phyloP scores from a whole-genome alignment of 2,888 invertebrate species.

The Pammene aurita region DNA sequence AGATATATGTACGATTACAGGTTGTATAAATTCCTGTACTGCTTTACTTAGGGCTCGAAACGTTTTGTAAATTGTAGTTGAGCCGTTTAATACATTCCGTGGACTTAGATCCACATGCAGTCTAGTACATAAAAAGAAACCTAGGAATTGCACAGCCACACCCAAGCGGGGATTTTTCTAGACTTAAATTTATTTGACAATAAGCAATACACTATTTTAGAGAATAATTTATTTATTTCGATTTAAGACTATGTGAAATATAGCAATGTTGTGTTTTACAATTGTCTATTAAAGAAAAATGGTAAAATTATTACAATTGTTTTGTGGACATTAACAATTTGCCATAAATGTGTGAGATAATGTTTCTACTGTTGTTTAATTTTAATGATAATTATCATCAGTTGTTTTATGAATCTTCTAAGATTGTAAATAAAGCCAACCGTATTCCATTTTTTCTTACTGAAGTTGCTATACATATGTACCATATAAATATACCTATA shows the following conservation, averaged over 20 bases:
- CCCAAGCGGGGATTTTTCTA: constrained; percentile 50
- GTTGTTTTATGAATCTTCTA: constrained; percentile 56
- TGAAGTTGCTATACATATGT: constrained; percentile 51
- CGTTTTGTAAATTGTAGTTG: constrained; percentile 19
- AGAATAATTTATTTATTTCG: constrained; percentile 81
- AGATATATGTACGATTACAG: constrained; percentile 49
- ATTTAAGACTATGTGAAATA: constrained; percentile 80
- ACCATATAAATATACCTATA: constrained; percentile 46
- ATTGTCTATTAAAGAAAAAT: constrained; percentile 68
- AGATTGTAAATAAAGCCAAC: constrained; percentile 68
- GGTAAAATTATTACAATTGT: constrained; percentile 65
- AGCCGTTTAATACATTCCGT: not conserved
- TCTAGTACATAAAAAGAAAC: constrained; percentile 69
- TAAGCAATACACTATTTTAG: constrained; percentile 76
- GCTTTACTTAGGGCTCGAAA: constrained; percentile 21
- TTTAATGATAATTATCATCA: constrained; percentile 59
- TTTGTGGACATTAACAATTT: constrained; percentile 72
- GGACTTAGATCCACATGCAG: not conserved
- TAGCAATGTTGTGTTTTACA: constrained; percentile 80
- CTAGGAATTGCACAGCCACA: constrained; percentile 60
- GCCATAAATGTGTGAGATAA: constrained; percentile 81
- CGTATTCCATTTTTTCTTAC: constrained; percentile 63
- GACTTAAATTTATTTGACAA: constrained; percentile 77
- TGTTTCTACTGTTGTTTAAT: constrained; percentile 73
- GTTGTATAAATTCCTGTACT: constrained; percentile 46